Percentiles rank a stretch among this genome's conserved stretches.
phyloP scores from a whole-genome alignment of 1,140 invertebrate genomes.

The Nymphalis io region DNA sequence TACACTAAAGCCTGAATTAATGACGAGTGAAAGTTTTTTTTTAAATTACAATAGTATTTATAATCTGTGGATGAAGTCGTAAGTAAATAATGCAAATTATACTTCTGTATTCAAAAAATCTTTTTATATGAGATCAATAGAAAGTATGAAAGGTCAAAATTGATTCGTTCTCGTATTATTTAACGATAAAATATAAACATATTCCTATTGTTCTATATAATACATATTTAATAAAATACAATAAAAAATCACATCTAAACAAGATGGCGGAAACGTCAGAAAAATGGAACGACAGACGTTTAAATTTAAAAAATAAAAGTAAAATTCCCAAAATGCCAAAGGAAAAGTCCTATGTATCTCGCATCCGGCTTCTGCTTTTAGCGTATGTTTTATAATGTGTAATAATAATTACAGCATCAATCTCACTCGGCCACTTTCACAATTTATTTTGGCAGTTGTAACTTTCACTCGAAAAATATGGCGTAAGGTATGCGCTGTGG shows the following conservation, averaged over 20 bases:
- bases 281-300: background rate
- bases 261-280: background rate
- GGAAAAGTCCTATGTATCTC: background rate
- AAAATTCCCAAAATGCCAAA: background rate
- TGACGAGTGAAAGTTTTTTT: background rate
- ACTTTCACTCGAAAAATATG: conserved; percentile 64
- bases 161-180: too few relatives aligned
- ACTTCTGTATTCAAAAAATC: background rate
- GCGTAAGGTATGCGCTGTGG: conserved; percentile 36
- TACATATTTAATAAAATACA: background rate
- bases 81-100: background rate
- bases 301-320: background rate
- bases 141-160: too few relatives aligned
- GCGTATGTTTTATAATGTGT: conserved; percentile 75
- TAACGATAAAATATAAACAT: too few relatives aligned
- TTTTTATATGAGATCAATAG: background rate
- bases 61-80: background rate
- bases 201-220: too few relatives aligned
- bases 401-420: conserved; percentile 80
- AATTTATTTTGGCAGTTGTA: conserved; percentile 71
- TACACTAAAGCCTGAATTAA: background rate
- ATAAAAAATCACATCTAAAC: background rate
- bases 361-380: conserved; percentile 73
- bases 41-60: background rate
- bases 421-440: conserved; percentile 74